Evolutionary conservation across 1,140 invertebrate genomes (phyloP).

Genomic region (Pygmarrhopalites habei): DNA sequence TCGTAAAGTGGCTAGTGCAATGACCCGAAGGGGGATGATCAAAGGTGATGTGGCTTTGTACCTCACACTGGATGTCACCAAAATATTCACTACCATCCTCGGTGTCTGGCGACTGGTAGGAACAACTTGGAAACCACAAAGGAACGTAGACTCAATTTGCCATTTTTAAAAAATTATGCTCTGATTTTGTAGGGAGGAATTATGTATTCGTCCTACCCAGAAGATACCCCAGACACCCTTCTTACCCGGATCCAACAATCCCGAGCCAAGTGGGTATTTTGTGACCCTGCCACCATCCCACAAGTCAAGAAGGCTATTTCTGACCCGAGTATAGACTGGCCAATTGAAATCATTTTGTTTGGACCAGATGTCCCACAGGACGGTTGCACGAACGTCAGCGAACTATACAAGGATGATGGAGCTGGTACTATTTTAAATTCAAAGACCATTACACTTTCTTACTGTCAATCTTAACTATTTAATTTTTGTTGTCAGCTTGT

Average conservation of each 20-base stretch:
- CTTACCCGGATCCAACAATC: slow-evolving; percentile 22
- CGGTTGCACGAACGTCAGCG: slow-evolving; percentile 17
- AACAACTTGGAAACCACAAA: too few species aligned
- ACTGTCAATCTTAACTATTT: too few species aligned
- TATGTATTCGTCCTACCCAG: slow-evolving; percentile 35
- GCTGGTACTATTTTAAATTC: slow-evolving; percentile 11
- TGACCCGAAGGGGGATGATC: slow-evolving; percentile 26
- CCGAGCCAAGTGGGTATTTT: slow-evolving; percentile 31
- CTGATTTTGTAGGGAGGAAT: too few species aligned
- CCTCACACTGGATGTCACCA: slow-evolving; percentile 33
- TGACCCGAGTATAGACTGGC: slow-evolving; percentile 14
- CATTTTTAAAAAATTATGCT: too few species aligned
- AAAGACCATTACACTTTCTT: too few species aligned
- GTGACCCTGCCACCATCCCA: slow-evolving; percentile 18
- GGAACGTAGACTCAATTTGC: too few species aligned
- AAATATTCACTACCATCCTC: slow-evolving; percentile 26
- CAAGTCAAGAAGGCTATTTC: slow-evolving; percentile 28
- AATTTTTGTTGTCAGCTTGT: too few species aligned
- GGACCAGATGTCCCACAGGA: slow-evolving; percentile 11
- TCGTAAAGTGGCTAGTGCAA: slow-evolving; percentile 29
- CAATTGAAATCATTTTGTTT: slow-evolving; percentile 34
- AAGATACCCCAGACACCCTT: slow-evolving; percentile 35
- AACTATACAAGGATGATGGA: slow-evolving; percentile 28
- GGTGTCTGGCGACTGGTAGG: slow-evolving; percentile 35
- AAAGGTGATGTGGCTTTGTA: slow-evolving; percentile 36